These are phyloP conservation scores for Sclerurus mexicanus DNA, from an alignment of 2,113 vertebrate species.

Conservation along the genomic window DNA sequence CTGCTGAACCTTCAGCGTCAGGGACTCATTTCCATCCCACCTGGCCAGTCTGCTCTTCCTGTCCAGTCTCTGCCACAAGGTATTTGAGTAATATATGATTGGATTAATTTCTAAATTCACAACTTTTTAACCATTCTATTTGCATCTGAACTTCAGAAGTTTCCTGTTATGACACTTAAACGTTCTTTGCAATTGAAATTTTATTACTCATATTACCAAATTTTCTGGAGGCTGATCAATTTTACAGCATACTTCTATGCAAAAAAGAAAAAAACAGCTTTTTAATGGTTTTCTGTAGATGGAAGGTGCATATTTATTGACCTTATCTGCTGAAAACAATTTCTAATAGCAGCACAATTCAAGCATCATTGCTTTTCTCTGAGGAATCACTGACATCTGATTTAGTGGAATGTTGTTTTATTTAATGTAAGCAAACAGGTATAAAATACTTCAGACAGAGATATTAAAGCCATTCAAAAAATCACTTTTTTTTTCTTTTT, in stretches of 20 bases:
- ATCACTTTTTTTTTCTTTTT: neutral
- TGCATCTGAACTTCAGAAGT: neutral
- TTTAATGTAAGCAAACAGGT: constrained; percentile 8
- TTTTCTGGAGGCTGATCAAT: constrained; percentile 13
- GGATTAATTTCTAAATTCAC: neutral
- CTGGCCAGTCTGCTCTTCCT: constrained; percentile 94
- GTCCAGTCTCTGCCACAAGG: constrained; percentile 94
- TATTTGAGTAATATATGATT: constrained; percentile 51
- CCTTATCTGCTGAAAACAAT: constrained; percentile 12
- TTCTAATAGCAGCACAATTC: constrained; percentile 13
- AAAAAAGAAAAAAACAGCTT: neutral
- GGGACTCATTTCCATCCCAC: constrained; percentile 97
- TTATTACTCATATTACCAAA: neutral
- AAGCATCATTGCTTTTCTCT: constrained; percentile 9
- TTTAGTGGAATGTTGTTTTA: neutral
- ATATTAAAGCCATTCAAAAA: neutral
- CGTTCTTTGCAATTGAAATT: neutral
- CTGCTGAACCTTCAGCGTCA: constrained; percentile 98
- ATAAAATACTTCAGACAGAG: neutral
- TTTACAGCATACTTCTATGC: neutral
- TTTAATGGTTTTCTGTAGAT: neutral
- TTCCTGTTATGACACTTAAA: neutral
- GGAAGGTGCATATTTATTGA: neutral
- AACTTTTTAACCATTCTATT: neutral
- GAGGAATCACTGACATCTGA: neutral